A percentile compares a stretch with the other conserved stretches of the same genome.
These are phyloP conservation scores for Platyrinchus mystaceus DNA, from an alignment of 2,797 vertebrate species.

Conservation along the genomic window DNA sequence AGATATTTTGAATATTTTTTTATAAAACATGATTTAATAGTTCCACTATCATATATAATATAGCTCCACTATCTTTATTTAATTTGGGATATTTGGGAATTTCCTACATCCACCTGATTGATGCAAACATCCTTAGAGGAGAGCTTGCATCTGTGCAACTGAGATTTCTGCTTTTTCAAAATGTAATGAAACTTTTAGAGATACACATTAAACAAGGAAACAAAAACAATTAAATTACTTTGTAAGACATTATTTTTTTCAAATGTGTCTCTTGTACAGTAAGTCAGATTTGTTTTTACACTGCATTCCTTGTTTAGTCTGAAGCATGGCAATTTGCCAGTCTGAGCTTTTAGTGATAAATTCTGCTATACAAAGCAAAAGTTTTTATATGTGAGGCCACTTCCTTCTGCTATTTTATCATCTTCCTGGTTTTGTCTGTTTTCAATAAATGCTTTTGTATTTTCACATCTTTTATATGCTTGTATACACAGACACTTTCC, in stretches of 20 bases:
- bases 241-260: background rate
- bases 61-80: background rate
- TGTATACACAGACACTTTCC: conserved; percentile 46
- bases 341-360: conserved; percentile 2
- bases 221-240: conserved; percentile 16
- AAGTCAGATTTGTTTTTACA: background rate
- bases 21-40: background rate
- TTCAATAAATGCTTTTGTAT: conserved; percentile 66
- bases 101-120: background rate
- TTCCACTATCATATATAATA: background rate
- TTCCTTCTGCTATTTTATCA: conserved; percentile 72
- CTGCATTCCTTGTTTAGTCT: conserved; percentile 19
- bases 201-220: background rate
- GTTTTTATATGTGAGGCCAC: conserved; percentile 68
- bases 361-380: conserved; percentile 52
- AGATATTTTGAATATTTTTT: background rate
- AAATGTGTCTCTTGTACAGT: background rate
- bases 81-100: background rate
- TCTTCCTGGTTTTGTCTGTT: conserved; percentile 77
- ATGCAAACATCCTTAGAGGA: background rate
- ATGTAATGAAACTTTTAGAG: background rate
- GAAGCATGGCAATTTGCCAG: conserved; percentile 14
- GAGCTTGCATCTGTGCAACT: background rate
- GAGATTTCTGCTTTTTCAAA: background rate
- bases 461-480: conserved; percentile 66